A percentile compares a stretch with the other conserved stretches of the same genome.
Conservation (phyloP, 2,888 invertebrate genomes). For the Ormyrus nitidulus region DNA sequence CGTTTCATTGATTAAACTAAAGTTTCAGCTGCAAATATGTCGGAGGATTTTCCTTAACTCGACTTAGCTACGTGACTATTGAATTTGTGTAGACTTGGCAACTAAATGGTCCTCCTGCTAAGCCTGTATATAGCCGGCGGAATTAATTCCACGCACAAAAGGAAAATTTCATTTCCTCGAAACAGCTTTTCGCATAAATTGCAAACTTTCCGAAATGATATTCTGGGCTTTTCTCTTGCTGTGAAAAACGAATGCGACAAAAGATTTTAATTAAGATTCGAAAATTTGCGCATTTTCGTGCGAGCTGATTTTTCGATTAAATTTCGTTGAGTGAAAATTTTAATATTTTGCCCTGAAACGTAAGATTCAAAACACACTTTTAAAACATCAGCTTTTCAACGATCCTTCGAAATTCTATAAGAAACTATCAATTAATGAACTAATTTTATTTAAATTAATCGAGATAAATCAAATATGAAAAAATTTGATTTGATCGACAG, state of each 20-base stretch:
- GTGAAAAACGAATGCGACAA: neutral
- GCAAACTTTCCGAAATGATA: constrained; percentile 25
- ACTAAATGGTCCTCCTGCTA: constrained; percentile 15
- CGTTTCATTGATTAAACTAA: neutral
- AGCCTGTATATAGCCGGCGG: neutral
- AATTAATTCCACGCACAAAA: constrained; percentile 39
- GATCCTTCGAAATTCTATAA: too few relatives aligned
- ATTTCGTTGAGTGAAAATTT: too few relatives aligned
- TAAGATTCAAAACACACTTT: too few relatives aligned
- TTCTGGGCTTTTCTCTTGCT: neutral
- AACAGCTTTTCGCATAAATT: neutral
- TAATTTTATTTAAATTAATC: too few relatives aligned
- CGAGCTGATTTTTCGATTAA: neutral
- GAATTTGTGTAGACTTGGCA: constrained; percentile 6
- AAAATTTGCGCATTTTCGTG: neutral
- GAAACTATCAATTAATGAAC: too few relatives aligned
- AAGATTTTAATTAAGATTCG: neutral
- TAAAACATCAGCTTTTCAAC: too few relatives aligned
- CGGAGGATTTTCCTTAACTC: neutral
- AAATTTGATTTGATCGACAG: too few relatives aligned
- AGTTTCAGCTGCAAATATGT: neutral
- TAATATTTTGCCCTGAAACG: too few relatives aligned
- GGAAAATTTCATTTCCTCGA: constrained; percentile 34
- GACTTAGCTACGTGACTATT: constrained; percentile 11
- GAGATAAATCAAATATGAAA: too few relatives aligned